Percentiles rank a stretch among this genome's conserved stretches.
Evolutionary conservation across 2,797 vertebrate genomes (phyloP).

Genomic region (Pipistrellus nathusii): DNA sequence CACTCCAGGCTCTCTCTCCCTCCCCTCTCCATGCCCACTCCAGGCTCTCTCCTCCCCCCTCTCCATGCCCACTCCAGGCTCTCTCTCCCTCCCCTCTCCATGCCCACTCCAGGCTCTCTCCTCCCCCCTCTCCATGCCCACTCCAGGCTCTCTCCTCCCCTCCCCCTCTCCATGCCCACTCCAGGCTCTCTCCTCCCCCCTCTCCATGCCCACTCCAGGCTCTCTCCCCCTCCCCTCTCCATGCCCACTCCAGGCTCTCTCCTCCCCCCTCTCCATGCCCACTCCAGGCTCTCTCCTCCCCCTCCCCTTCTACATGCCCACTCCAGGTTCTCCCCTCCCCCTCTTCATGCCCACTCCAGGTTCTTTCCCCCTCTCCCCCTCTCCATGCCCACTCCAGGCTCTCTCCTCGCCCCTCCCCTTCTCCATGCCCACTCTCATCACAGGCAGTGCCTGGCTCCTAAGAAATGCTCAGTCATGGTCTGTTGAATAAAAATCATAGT

Average conservation of each 20-base stretch:
- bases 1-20: not conserved
- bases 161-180: not conserved
- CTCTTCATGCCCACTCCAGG: not conserved
- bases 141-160: not conserved
- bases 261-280: not conserved
- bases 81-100: constrained; percentile 9
- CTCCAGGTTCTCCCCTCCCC: not conserved
- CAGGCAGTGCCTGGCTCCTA: not conserved
- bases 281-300: not conserved
- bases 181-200: not conserved
- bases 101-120: not conserved
- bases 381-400: not conserved
- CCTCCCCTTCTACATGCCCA: not conserved
- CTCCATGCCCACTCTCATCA: not conserved
- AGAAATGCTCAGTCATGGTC: constrained; percentile 33
- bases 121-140: not conserved
- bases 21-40: not conserved
- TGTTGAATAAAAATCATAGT: constrained; percentile 36
- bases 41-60: not conserved
- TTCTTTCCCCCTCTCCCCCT: constrained; percentile 17
- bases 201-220: not conserved
- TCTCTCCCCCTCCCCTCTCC: constrained; percentile 15
- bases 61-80: not conserved
- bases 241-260: not conserved
- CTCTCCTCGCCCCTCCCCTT: too few species aligned